phyloP scores from a whole-genome alignment of 2,888 invertebrate species.

The Sabatieria punctata region DNA sequence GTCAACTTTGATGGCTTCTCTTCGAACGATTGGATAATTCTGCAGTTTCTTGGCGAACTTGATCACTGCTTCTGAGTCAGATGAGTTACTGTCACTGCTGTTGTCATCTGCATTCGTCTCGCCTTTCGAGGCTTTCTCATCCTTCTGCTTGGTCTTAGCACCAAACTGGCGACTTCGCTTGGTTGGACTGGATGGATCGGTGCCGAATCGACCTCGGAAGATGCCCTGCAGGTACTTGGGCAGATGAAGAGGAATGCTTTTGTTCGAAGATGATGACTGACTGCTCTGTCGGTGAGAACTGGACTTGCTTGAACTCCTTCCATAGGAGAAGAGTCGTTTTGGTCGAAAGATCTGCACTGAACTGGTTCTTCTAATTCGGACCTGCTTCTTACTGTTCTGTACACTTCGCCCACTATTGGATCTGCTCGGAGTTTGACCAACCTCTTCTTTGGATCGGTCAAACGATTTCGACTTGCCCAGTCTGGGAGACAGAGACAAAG shows the following conservation, averaged over 20 bases:
- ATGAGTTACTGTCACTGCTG: conserved; percentile 22
- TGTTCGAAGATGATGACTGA: too few species aligned
- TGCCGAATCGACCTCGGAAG: conserved; percentile 19
- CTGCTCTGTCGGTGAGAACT: too few species aligned
- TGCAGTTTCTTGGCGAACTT: conserved; percentile 28
- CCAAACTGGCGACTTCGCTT: too few species aligned
- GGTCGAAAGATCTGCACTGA: conserved; percentile 28
- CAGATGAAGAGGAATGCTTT: conserved; percentile 23
- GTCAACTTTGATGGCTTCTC: conserved; percentile 18
- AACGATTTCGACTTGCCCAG: conserved; percentile 25
- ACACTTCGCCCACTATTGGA: too few species aligned
- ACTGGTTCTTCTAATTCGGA: too few species aligned
- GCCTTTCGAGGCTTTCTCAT: background rate
- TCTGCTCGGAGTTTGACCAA: conserved; percentile 13
- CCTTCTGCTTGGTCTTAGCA: too few species aligned
- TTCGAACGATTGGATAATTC: conserved; percentile 25
- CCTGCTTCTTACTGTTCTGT: too few species aligned
- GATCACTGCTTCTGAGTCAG: conserved; percentile 27
- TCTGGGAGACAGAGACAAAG: background rate
- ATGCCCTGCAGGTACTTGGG: conserved; percentile 28
- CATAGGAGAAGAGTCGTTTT: conserved; percentile 25
- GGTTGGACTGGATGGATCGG: too few species aligned
- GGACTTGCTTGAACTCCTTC: too few species aligned
- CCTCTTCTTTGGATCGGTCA: conserved; percentile 19
- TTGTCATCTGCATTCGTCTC: conserved; percentile 23